Evolutionary conservation across 2,797 vertebrate genomes (phyloP).

Genomic region (Gila robusta): DNA sequence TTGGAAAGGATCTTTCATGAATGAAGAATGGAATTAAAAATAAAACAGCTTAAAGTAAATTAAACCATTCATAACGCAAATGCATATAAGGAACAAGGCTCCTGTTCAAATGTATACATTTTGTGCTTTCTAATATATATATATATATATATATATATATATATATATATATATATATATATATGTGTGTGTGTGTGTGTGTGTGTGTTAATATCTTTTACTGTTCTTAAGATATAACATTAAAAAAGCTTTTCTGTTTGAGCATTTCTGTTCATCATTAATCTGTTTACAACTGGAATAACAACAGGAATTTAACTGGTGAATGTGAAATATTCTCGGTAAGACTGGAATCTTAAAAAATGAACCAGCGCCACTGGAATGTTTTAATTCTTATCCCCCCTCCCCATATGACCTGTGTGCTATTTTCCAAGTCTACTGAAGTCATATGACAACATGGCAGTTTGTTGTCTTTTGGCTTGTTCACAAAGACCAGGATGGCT

Average conservation of each 20-base stretch:
- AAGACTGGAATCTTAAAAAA: slow-evolving; percentile 50
- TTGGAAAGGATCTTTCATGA: not conserved
- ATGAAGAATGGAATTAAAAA: not conserved
- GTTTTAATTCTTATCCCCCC: not conserved
- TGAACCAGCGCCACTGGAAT: slow-evolving; percentile 30
- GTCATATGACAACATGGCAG: no score
- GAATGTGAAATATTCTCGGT: slow-evolving; percentile 31
- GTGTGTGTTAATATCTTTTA: not conserved
- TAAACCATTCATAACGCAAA: not conserved
- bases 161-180: no score
- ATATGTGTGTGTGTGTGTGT: no score
- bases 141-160: not conserved
- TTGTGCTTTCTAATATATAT: not conserved
- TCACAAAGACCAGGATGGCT: slow-evolving; percentile 1
- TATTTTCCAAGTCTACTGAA: no score
- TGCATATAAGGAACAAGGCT: not conserved
- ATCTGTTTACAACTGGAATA: slow-evolving; percentile 1
- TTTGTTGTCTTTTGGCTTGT: slow-evolving; percentile 5
- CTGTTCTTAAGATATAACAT: not conserved
- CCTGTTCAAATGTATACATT: not conserved
- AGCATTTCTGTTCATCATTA: not conserved
- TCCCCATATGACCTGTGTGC: no score
- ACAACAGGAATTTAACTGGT: slow-evolving; percentile 40
- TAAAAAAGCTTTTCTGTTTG: not conserved
- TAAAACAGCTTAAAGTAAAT: not conserved